Evolutionary conservation across 2,888 invertebrate species (phyloP), one percentile per base, ranked within the genome.

Genomic region (Portevinia maculata): DNA sequence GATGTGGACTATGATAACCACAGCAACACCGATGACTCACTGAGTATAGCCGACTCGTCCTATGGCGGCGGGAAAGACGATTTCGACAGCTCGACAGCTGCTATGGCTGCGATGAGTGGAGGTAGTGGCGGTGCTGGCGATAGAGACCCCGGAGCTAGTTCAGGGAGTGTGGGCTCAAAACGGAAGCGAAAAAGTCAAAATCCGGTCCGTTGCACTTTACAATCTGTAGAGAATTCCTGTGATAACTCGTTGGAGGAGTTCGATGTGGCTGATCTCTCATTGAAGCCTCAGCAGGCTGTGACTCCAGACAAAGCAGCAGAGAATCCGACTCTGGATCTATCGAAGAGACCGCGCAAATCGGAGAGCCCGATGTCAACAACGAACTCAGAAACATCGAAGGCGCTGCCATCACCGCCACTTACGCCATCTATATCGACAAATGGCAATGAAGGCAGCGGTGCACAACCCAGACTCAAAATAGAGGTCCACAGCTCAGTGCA

Each of bases 121-220:
- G 70, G 78, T 6, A 48, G 64, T 5, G 24, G 44, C 4, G 24
- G 44, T 9, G 53, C 85, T 17, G 79, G 76, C 5, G 78, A 69
- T 8, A 75, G 78, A 59, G 75, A 76, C 8, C 52, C 59, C 7
- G 81, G 83, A 21, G 59, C 70, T 13, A 67, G 62, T n/a, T 70
- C 84, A 5, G 78, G 79, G 30, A 87, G 86, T 19, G 94, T 13
- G 39, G 39, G 39, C 39, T 39, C 93, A 87, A 95, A 95, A 88
- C 92, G 97, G 67, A 98, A 98, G 90, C 92, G 97, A 28, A 98
- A 98, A 91, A 97, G 95, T 86, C 94, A 96, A 86, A 97, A 97
- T 89, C 97, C 97, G 0, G 96, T 95, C 1, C 93, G 96, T 84
- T 94, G 96, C 88, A 94, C 96, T n/a, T 86, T 90, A 28, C 89